Evolutionary conservation across 2,113 vertebrate genomes (phyloP).

Genomic region (Alligator mississippiensis): DNA sequence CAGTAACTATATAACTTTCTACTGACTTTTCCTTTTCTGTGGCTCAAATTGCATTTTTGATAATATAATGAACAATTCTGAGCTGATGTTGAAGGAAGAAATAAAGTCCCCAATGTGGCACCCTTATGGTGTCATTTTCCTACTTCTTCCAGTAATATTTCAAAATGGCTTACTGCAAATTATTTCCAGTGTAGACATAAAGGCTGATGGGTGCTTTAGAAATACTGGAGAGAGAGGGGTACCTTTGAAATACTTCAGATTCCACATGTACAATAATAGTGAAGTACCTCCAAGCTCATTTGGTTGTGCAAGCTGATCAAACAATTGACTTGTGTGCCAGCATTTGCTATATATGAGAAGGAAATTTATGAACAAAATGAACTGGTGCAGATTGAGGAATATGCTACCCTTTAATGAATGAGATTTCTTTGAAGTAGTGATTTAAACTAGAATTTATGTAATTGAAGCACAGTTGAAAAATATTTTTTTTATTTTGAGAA

Average conservation of each 20-base stretch:
- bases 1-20: neutral
- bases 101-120: neutral
- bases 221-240: neutral
- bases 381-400: neutral
- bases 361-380: neutral
- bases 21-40: neutral
- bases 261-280: neutral
- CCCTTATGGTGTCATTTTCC: neutral
- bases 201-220: neutral
- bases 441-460: neutral
- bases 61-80: neutral
- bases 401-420: neutral
- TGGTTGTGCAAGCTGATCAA: neutral
- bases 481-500: neutral
- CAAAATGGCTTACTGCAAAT: neutral
- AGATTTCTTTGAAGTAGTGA: neutral
- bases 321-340: neutral
- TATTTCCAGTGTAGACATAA: neutral
- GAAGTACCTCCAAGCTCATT: neutral
- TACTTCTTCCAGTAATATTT: neutral
- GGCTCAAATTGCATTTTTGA: neutral
- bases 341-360: neutral
- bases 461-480: neutral
- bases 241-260: neutral
- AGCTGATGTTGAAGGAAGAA: neutral